These are phyloP conservation scores for Macropus fuliginosus DNA, from an alignment of 2,797 vertebrate species.

Conservation along the genomic window DNA sequence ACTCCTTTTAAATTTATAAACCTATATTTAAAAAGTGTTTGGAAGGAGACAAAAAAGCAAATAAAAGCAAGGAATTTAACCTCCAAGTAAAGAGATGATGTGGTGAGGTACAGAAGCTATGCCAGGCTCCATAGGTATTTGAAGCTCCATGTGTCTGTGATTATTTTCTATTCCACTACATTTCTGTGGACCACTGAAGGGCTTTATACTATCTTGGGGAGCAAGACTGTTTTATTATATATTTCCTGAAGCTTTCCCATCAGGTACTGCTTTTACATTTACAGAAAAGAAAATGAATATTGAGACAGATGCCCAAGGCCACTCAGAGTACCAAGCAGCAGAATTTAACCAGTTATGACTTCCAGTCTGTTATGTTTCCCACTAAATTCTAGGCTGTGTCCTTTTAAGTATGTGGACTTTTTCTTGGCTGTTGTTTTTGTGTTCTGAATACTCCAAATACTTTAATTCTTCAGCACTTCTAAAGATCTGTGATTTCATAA, in stretches of 20 bases:
- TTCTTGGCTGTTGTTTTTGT: not conserved
- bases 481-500: not conserved
- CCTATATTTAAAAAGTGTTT: not conserved
- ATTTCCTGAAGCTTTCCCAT: not conserved
- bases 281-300: not conserved
- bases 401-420: not conserved
- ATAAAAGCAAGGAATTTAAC: not conserved
- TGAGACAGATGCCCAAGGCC: conserved; percentile 13
- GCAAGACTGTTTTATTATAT: not conserved
- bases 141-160: not conserved
- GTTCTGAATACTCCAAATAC: not conserved
- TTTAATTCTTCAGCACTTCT: not conserved
- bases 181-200: not conserved
- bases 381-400: not conserved
- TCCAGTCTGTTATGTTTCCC: not conserved
- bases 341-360: not conserved
- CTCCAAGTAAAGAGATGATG: not conserved
- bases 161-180: not conserved
- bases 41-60: not conserved
- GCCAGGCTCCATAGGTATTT: not conserved
- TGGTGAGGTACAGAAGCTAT: not conserved
- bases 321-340: not conserved
- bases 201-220: not conserved
- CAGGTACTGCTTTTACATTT: not conserved
- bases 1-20: not conserved